Evolutionary conservation across 2,888 invertebrate genomes (phyloP).

Genomic region (Ectemnius cavifrons): DNA sequence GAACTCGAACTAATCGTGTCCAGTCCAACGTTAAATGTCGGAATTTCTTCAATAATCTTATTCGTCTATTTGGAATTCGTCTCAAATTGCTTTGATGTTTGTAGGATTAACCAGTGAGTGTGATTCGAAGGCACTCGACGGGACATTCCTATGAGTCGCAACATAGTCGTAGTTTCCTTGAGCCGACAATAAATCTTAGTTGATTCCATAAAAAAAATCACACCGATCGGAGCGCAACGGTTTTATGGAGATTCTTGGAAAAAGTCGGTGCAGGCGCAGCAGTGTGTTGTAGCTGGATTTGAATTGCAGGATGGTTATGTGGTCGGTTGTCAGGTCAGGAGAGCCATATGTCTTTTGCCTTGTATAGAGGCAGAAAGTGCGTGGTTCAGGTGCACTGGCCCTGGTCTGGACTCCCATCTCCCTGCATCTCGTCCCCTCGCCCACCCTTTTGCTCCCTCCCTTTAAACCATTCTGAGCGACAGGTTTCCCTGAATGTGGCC

Average conservation of each 20-base stretch:
- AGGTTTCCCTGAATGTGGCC: slow-evolving; percentile 39
- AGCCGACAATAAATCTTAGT: not conserved
- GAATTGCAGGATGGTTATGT: slow-evolving; percentile 25
- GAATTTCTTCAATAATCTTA: no score
- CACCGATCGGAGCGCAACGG: slow-evolving; percentile 9
- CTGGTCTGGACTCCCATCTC: no score
- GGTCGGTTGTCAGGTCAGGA: slow-evolving; percentile 20
- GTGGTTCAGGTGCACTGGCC: not conserved
- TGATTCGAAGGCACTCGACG: no score
- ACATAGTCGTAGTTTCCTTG: no score
- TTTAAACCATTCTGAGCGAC: slow-evolving; percentile 25
- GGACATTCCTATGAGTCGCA: not conserved
- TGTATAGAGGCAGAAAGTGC: slow-evolving; percentile 26
- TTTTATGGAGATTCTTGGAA: slow-evolving; percentile 13
- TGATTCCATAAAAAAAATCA: not conserved
- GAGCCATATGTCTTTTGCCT: slow-evolving; percentile 12
- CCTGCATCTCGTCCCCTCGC: not conserved
- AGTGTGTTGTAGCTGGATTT: slow-evolving; percentile 11
- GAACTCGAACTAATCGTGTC: no score
- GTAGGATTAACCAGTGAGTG: no score
- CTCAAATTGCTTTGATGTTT: no score
- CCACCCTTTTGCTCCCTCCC: slow-evolving; percentile 23
- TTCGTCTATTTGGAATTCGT: no score
- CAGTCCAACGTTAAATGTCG: no score
- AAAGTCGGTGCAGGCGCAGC: not conserved